Percentiles rank a stretch among this genome's conserved stretches.
phyloP scores from a whole-genome alignment of 2,888 invertebrate genomes.

The Boloria euphrosyne region DNA sequence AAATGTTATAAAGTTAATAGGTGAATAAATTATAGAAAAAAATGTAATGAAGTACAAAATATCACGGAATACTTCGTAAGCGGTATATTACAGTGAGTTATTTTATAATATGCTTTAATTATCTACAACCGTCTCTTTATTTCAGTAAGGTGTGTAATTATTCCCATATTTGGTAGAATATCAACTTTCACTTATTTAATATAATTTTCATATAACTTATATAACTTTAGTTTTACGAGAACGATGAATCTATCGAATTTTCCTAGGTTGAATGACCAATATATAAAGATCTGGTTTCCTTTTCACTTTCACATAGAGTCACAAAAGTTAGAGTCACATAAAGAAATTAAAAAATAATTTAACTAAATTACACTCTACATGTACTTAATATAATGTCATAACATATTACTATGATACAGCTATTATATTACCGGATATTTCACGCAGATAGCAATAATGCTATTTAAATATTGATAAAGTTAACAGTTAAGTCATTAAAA shows the following conservation, averaged over 20 bases:
- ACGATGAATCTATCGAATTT: no score
- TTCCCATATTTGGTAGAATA: conserved; percentile 24
- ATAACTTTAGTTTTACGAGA: not conserved
- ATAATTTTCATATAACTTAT: conserved; percentile 18
- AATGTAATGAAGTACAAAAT: no score
- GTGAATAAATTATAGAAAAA: no score
- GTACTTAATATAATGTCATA: no score
- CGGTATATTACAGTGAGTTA: not conserved
- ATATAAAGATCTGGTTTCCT: no score
- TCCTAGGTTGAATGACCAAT: no score
- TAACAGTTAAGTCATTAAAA: conserved; percentile 30
- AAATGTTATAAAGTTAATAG: no score
- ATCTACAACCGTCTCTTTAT: conserved; percentile 22
- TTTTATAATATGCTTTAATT: conserved; percentile 23
- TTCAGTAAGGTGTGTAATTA: conserved; percentile 29
- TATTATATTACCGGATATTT: conserved; percentile 25
- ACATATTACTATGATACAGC: not conserved
- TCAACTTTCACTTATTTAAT: conserved; percentile 31
- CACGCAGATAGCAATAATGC: conserved; percentile 39
- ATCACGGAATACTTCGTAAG: not conserved
- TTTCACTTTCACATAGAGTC: not conserved
- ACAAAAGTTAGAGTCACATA: not conserved
- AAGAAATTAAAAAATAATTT: no score
- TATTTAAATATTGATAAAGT: conserved; percentile 24
- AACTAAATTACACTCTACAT: not conserved